Base-by-base conservation (phyloP, 2,888 invertebrate genomes). In the Mesorhabditis belari region DNA sequence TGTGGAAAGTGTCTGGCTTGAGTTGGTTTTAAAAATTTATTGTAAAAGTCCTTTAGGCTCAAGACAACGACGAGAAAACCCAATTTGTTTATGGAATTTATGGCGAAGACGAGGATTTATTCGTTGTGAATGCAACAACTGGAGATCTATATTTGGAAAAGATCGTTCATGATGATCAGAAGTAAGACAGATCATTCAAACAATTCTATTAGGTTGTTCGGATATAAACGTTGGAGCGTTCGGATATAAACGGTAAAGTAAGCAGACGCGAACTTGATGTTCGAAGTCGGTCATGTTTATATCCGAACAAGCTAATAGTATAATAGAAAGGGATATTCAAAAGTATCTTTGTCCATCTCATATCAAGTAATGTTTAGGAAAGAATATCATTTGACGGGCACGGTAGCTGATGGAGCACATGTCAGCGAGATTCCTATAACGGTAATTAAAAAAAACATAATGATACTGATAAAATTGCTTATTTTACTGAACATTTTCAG, bases 361-460 rank as follows among this genome's bases (percentile, higher is more conserved):
- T n/a, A n/a, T n/a, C n/a, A n/a, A n/a, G n/a, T n/a, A n/a, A n/a
- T n/a, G n/a, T 35, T 35, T 35, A 24, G 24, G 29, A 54, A 57
- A 28, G 56, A 60, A 1, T 76, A 69, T 57, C 58, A 66, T 24
- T 49, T 77, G 28, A 60, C 61, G 24, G 77, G 68, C 27, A 63
- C 65, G 3, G 76, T 71, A 21, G 49, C 65, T 29, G 77, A 77
- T 60, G 76, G 75, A 2, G 23, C n/a, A 5, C 71, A 76, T 55
- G 35, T 58, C 29, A 57, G 62, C 5, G 59, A 69, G 4, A 66
- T 67, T 6, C 75, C 73, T 3, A 49, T 77, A n/a, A 70, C 65
- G 60, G 72, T 74, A 25, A 25, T n/a, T n/a, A n/a, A n/a, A n/a
- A n/a, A n/a, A n/a, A n/a, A n/a, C n/a, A n/a, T n/a, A n/a, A n/a